Evolutionary conservation across 2,888 invertebrate species (phyloP), one percentile per base, ranked within the genome.

Genomic region (Helicoverpa assulta): DNA sequence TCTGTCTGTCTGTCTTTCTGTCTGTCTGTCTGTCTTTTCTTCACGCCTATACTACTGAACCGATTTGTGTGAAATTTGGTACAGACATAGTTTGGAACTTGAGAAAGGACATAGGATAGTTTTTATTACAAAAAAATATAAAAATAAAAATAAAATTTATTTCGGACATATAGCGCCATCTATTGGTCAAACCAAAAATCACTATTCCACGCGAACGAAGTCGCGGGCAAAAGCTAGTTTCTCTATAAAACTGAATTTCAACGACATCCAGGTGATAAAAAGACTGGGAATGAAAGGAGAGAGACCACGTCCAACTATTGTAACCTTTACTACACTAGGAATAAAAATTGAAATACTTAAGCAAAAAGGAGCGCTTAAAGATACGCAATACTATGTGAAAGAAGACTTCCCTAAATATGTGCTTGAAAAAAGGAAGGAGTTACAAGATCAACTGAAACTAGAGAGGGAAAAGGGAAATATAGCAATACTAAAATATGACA

Each of bases 401-500:
- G 60, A 61, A 21, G 60, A 61, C 18, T 61, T 40, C 29, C 60
- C 60, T 5, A 1, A 37, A 19, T 19, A 33, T 0, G 37, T 61
- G 1, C 19, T 61, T 19, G 4, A 61, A 5, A 61, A 37, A 53
- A 51, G 60, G 14, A 61, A 40, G 16, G 60, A 61, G 33, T 52
- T 61, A 18, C 60, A 61, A 37, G 60, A 61, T 12, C 37, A 61
- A 51, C 21, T 18, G 1, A 37, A 14, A 0, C 5, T 12, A 0
- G 60, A 61, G 18, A 37, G 7, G 37, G 60, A 61, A 21, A 61
- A 61, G 18, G 60, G 60, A 12, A 61, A 61, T 16, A 33, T 0
- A 18, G 60, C 50, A 2, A 61, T 6, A 19, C 52, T 61, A 4
- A 61, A 61, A 21, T 61, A 61, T 5, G 60, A 61, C 12, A 61